Evolutionary conservation across 2,113 vertebrate genomes (phyloP).

Genomic region (Serilophus lunatus): DNA sequence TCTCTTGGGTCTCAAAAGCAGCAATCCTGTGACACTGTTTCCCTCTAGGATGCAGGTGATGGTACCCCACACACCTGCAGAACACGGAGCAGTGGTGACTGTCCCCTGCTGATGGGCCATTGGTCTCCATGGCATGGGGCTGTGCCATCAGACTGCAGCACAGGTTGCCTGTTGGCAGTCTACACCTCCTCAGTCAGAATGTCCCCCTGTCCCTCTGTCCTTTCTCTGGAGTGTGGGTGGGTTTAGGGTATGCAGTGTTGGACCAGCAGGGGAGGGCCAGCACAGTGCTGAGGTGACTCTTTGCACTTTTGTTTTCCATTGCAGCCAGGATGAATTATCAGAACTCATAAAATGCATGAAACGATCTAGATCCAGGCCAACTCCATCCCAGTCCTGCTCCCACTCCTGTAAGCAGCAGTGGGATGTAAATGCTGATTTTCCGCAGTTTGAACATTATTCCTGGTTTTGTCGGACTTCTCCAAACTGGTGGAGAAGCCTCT

Average conservation of each 20-base stretch:
- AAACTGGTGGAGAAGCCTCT: background rate
- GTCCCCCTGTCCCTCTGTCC: background rate
- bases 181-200: background rate
- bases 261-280: background rate
- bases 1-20: background rate
- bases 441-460: background rate
- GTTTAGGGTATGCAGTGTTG: background rate
- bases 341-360: background rate
- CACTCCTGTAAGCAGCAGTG: background rate
- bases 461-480: background rate
- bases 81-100: background rate
- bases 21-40: background rate
- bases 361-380: background rate
- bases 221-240: background rate
- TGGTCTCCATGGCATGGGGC: fast-evolving
- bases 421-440: background rate
- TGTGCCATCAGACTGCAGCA: background rate
- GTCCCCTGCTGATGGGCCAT: fast-evolving
- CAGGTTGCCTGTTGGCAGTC: background rate
- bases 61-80: fast-evolving
- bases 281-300: background rate
- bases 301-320: background rate
- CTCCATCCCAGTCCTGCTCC: background rate
- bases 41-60: background rate
- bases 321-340: background rate